Evolutionary conservation across 2,797 vertebrate genomes (phyloP).

Genomic region (Chelonia mydas): DNA sequence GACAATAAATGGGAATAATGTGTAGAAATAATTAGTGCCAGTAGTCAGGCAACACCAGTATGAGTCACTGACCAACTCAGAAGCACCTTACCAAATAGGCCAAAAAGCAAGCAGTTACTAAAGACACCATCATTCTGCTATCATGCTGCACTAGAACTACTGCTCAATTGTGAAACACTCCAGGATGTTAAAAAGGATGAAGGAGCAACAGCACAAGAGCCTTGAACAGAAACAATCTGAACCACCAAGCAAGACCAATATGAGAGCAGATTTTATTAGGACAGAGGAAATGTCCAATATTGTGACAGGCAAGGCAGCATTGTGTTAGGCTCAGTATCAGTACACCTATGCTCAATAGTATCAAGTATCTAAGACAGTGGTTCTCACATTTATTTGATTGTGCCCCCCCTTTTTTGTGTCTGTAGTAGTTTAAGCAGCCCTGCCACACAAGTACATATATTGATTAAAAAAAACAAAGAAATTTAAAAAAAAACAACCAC

Average conservation of each 20-base stretch:
- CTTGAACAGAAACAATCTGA: conserved; percentile 39
- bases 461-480: background rate
- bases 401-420: too few species aligned
- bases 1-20: conserved; percentile 76
- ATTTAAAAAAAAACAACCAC: too few species aligned
- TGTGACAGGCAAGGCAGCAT: background rate
- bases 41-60: conserved; percentile 73
- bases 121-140: conserved; percentile 47
- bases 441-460: background rate
- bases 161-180: conserved; percentile 66
- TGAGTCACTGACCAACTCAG: conserved; percentile 60
- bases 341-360: background rate
- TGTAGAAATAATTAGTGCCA: conserved; percentile 71
- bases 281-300: background rate
- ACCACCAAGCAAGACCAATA: background rate
- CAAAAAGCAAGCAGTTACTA: conserved; percentile 44
- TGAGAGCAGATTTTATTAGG: conserved; percentile 12
- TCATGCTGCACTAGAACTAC: conserved; percentile 41
- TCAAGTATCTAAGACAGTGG: background rate
- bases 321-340: background rate
- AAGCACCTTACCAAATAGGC: background rate
- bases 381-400: background rate
- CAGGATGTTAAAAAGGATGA: conserved; percentile 31
- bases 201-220: conserved; percentile 51
- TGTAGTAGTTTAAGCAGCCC: background rate